Evolutionary conservation across 1,140 invertebrate species (phyloP).

Genomic region (Agrypnia vestita): DNA sequence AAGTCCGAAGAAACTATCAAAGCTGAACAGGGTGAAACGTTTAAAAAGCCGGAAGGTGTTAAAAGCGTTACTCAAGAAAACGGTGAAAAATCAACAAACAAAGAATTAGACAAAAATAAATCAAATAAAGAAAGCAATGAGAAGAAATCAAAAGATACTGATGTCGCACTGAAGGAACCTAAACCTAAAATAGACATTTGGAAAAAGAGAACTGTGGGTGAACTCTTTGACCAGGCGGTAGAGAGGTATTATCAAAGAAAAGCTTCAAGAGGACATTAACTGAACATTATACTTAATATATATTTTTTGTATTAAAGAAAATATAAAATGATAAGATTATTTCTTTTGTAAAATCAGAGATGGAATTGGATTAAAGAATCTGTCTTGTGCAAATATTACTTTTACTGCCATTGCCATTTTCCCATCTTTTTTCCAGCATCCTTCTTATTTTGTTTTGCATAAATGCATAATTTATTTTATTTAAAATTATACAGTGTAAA

Average conservation of each 20-base stretch:
- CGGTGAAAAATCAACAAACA: constrained; percentile 39
- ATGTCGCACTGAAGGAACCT: constrained; percentile 56
- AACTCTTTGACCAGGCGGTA: constrained; percentile 85
- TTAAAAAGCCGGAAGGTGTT: constrained; percentile 46
- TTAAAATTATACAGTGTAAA: too few species aligned
- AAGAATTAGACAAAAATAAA: constrained; percentile 31
- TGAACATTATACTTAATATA: neutral
- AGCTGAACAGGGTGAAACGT: neutral
- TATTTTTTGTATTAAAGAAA: too few species aligned
- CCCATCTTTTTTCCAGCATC: too few species aligned
- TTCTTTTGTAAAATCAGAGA: too few species aligned
- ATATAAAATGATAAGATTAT: too few species aligned
- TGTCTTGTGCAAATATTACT: too few species aligned
- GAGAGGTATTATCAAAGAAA: constrained; percentile 87
- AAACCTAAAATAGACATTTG: constrained; percentile 81
- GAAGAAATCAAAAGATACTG: constrained; percentile 42
- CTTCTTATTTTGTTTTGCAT: too few species aligned
- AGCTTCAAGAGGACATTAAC: constrained; percentile 66
- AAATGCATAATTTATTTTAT: too few species aligned
- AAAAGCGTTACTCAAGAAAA: constrained; percentile 22
- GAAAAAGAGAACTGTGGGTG: constrained; percentile 89
- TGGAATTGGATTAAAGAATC: too few species aligned
- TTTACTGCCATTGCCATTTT: too few species aligned
- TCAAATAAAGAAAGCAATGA: constrained; percentile 56
- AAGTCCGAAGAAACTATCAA: neutral